Conservation (phyloP, 2,797 vertebrate genomes). For the Nyctalus aviator region DNA sequence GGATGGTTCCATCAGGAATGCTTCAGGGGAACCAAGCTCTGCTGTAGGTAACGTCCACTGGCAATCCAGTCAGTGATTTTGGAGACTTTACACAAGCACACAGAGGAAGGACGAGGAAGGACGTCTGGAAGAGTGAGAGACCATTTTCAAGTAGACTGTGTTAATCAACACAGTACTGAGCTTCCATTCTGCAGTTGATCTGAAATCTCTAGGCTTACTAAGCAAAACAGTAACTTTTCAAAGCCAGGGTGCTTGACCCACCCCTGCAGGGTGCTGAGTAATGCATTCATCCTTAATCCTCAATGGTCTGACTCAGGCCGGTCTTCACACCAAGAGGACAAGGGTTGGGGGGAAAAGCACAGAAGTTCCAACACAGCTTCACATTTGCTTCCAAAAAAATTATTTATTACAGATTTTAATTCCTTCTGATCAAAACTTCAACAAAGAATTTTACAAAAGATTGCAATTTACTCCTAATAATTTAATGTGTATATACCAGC, state of each 20-base stretch:
- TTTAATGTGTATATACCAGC: not conserved
- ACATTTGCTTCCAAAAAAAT: conserved; percentile 29
- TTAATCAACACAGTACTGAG: conserved; percentile 52
- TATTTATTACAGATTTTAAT: conserved; percentile 37
- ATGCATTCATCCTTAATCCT: conserved; percentile 74
- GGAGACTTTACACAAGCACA: not conserved
- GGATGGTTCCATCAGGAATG: not conserved
- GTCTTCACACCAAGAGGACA: conserved; percentile 70
- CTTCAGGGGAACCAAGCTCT: not conserved
- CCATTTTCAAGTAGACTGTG: not conserved
- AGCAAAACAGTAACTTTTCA: conserved; percentile 76
- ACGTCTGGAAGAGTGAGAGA: not conserved
- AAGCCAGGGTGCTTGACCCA: conserved; percentile 55
- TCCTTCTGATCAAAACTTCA: conserved; percentile 33
- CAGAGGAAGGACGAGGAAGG: not conserved
- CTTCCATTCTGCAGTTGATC: conserved; percentile 43
- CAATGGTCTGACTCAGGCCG: conserved; percentile 58
- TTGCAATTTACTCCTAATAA: conserved; percentile 7
- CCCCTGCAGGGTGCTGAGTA: conserved; percentile 65
- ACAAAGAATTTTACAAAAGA: conserved; percentile 42
- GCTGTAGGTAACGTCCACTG: not conserved
- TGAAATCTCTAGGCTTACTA: conserved; percentile 68
- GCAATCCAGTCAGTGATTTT: not conserved
- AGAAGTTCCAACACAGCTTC: conserved; percentile 2
- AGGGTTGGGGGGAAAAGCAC: conserved; percentile 67